Percentiles rank a stretch among this genome's conserved stretches.
phyloP scores from a whole-genome alignment of 2,113 vertebrate genomes.

The Labeo rohita region DNA sequence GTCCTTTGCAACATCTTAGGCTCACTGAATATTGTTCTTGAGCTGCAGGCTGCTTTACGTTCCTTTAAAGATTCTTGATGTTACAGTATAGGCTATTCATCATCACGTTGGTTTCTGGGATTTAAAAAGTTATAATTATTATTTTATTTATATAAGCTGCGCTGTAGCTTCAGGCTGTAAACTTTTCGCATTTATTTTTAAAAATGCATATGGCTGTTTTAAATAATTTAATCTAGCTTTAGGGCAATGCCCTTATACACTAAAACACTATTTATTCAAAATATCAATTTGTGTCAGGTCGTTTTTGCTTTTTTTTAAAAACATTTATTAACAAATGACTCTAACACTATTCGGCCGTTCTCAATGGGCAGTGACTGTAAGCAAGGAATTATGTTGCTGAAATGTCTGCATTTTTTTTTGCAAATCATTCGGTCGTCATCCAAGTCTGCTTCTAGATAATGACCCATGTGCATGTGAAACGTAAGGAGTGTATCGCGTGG shows the following conservation, averaged over 20 bases:
- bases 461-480: constrained; percentile 28
- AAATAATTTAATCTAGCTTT: background rate
- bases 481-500: constrained; percentile 42
- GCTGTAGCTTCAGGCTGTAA: background rate
- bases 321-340: background rate
- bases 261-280: background rate
- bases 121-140: too few species aligned
- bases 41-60: background rate
- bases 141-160: background rate
- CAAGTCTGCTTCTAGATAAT: background rate
- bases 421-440: background rate
- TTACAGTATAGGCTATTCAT: background rate
- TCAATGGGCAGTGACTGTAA: background rate
- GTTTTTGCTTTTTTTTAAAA: background rate
- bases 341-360: background rate
- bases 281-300: background rate
- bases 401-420: background rate
- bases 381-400: background rate
- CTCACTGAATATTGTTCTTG: background rate
- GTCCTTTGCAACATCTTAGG: background rate
- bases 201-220: background rate
- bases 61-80: background rate
- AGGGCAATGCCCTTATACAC: background rate
- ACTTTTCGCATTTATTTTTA: background rate
- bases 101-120: too few species aligned